Base-by-base conservation (phyloP, 1,140 invertebrate species). In the Atopsyche davidsoni region DNA sequence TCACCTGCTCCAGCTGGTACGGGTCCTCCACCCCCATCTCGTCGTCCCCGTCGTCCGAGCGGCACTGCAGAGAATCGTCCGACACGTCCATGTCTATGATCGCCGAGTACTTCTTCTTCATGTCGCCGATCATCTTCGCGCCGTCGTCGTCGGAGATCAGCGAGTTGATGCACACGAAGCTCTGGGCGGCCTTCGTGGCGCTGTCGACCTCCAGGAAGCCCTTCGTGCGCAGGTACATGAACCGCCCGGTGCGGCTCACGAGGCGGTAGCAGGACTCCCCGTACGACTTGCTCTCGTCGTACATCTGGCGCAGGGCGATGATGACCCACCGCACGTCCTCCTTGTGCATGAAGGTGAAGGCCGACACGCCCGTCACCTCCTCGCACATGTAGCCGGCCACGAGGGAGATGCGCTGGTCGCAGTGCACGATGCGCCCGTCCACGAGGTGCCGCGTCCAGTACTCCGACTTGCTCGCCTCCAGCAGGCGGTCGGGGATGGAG, bases 301-400 rank as follows among this genome's bases (percentile, higher is more conserved):
- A 90, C 89, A 92, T 92, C 70, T 91, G 86, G 58, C 85, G 75
- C 45, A 92, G 74, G 0, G 86, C 88, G 55, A 89, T 83, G 60
- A 91, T 82, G 1, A 88, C 84, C 82, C 86, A 92, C 48, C 82
- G 78, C 4, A 88, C 83, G 71, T 94, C 90, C 34, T 92, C 87
- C 61, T 82, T 81, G 69, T 90, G 87, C 82, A 94, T 92, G 61
- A 86, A 94, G 40, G 80, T 79, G 63, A 92, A 92, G 1, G 87
- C 89, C 52, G 83, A 89, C 36, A 81, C 66, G 2, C 89, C 88
- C 19, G 80, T 80, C 3, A 94, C 86, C 72, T 92, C 89, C 46
- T 89, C 83, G 11, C 83, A 82, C 80, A 93, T 81, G 62, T 92
- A 91, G 2, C 90, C 90, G 55, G 86, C 84, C 7, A 92, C 83